Conservation (phyloP, 2,888 invertebrate genomes). For the Nymphalis c-album region DNA sequence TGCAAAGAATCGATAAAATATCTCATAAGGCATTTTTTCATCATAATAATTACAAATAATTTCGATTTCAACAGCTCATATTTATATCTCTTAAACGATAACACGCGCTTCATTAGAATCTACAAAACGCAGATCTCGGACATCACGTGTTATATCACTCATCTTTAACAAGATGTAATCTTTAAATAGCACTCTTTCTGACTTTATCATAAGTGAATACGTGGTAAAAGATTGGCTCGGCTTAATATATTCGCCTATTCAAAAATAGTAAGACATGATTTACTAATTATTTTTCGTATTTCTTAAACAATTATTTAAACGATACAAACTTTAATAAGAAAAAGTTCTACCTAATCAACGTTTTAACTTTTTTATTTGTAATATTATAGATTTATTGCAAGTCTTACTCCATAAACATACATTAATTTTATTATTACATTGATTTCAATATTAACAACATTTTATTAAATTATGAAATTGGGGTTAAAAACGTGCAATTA, state of each 20-base stretch:
- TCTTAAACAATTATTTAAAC: background rate
- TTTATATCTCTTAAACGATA: constrained; percentile 1
- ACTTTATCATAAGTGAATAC: background rate
- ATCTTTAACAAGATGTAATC: constrained; percentile 26
- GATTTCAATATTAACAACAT: too few relatives aligned
- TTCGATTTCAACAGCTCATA: constrained; percentile 1
- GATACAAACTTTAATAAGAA: too few relatives aligned
- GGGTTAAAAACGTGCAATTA: too few relatives aligned
- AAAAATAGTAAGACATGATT: background rate
- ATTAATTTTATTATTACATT: too few relatives aligned
- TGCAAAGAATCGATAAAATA: too few relatives aligned
- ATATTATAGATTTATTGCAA: too few relatives aligned
- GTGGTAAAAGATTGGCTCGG: background rate
- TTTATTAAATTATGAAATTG: too few relatives aligned
- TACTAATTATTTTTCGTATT: background rate
- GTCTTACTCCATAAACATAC: too few relatives aligned
- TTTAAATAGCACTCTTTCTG: constrained; percentile 14
- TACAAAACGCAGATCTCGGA: constrained; percentile 5
- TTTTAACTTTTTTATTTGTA: too few relatives aligned
- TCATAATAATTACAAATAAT: background rate
- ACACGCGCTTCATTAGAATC: constrained; percentile 6
- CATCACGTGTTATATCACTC: constrained; percentile 27
- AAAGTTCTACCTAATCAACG: too few relatives aligned
- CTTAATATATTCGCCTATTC: background rate
- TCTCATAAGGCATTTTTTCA: background rate